Evolutionary conservation across 2,888 invertebrate species (phyloP).

Genomic region (Temnothorax rugatulus): DNA sequence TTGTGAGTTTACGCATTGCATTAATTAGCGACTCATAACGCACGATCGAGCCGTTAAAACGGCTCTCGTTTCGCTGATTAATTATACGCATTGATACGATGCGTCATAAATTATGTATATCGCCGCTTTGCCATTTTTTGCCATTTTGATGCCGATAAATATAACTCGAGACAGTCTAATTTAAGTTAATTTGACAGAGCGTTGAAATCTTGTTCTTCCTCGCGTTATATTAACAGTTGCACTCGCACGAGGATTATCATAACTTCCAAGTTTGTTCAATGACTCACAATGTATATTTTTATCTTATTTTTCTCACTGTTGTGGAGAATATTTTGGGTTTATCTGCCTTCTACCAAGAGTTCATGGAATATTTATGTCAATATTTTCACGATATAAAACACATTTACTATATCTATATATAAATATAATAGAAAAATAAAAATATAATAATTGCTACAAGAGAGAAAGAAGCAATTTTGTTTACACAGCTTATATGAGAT

Average conservation of each 20-base stretch:
- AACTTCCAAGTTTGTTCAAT: neutral
- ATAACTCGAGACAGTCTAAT: neutral
- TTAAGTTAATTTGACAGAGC: neutral
- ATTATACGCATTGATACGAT: neutral
- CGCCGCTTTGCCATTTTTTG: neutral
- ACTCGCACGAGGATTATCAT: neutral
- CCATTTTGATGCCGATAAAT: neutral
- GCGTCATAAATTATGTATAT: neutral
- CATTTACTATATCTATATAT: neutral
- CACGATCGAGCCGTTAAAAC: neutral
- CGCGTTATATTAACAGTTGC: neutral
- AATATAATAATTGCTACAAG: neutral
- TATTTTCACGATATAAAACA: neutral
- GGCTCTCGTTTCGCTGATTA: neutral
- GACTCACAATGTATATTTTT: neutral
- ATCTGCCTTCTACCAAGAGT: neutral
- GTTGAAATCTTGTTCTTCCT: neutral
- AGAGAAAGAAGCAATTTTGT: neutral
- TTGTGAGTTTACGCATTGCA: neutral
- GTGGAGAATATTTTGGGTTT: neutral
- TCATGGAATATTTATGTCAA: neutral
- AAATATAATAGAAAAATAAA: neutral
- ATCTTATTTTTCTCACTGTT: neutral
- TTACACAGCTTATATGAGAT: neutral
- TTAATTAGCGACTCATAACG: slow-evolving; percentile 1